Evolutionary conservation across 1,140 invertebrate genomes (phyloP).

Genomic region (Helicoverpa zea): DNA sequence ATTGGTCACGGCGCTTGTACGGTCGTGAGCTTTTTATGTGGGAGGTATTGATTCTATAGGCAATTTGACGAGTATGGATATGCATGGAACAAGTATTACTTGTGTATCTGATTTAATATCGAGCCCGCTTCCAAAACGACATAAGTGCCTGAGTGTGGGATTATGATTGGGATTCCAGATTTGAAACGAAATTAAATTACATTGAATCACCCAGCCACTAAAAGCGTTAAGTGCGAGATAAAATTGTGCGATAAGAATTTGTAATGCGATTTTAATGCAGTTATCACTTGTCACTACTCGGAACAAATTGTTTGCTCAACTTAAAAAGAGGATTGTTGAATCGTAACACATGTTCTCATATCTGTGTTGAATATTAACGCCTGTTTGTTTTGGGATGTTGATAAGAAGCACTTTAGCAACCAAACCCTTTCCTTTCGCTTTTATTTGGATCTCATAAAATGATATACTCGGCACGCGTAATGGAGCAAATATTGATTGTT

Average conservation of each 20-base stretch:
- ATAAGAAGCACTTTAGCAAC: constrained; percentile 46
- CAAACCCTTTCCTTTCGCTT: constrained; percentile 39
- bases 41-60: constrained; percentile 57
- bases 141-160: constrained; percentile 20
- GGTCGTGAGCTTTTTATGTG: constrained; percentile 57
- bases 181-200: constrained; percentile 25
- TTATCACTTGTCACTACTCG: constrained; percentile 32
- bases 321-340: constrained; percentile 28
- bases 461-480: constrained; percentile 31
- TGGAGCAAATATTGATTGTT: constrained; percentile 39
- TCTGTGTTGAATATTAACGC: constrained; percentile 29
- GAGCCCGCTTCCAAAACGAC: constrained; percentile 5
- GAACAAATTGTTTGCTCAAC: constrained; percentile 42
- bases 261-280: constrained; percentile 30
- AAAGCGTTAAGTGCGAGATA: constrained; percentile 25
- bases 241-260: constrained; percentile 20
- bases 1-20: constrained; percentile 59
- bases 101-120: constrained; percentile 49
- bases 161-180: constrained; percentile 39
- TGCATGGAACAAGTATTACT: constrained; percentile 46
- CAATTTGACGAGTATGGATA: constrained; percentile 49
- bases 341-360: constrained; percentile 26
- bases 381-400: constrained; percentile 39
- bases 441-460: constrained; percentile 38
- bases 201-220: constrained; percentile 17